Percentiles rank a stretch among this genome's conserved stretches.
Conservation (phyloP, 2,113 vertebrate genomes). For the Phalacrocorax pelagicus region DNA sequence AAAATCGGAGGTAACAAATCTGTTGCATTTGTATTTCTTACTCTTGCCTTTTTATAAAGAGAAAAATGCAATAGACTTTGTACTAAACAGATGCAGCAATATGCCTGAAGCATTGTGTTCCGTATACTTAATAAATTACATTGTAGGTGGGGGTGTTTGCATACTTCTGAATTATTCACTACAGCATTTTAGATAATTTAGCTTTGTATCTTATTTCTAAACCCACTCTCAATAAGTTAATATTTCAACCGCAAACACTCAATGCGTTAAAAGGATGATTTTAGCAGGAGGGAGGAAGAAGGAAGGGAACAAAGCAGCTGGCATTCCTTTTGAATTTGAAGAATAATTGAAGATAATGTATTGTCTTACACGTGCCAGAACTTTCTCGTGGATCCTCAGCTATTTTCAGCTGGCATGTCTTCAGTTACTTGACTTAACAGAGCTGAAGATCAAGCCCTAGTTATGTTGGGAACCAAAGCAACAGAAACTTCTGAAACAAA, state of each 20-base stretch:
- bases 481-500: not conserved
- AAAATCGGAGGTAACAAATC: not conserved
- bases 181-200: not conserved
- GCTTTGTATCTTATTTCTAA: not conserved
- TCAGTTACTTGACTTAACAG: not conserved
- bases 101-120: not conserved
- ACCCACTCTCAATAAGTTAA: not conserved
- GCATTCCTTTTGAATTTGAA: not conserved
- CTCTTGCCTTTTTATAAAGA: not conserved
- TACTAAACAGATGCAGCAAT: not conserved
- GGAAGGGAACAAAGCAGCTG: not conserved
- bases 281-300: not conserved
- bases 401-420: not conserved
- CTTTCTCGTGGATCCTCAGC: not conserved
- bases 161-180: slow-evolving; percentile 35
- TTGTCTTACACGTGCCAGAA: not conserved
- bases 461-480: not conserved
- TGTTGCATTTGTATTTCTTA: not conserved
- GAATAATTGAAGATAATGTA: not conserved
- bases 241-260: not conserved
- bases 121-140: slow-evolving; percentile 17
- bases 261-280: not conserved
- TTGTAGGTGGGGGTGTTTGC: slow-evolving; percentile 18
- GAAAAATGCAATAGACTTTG: not conserved
- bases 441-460: not conserved